These are phyloP conservation scores for Psilopsiagon aurifrons DNA, from an alignment of 2,113 vertebrate species.

Conservation along the genomic window DNA sequence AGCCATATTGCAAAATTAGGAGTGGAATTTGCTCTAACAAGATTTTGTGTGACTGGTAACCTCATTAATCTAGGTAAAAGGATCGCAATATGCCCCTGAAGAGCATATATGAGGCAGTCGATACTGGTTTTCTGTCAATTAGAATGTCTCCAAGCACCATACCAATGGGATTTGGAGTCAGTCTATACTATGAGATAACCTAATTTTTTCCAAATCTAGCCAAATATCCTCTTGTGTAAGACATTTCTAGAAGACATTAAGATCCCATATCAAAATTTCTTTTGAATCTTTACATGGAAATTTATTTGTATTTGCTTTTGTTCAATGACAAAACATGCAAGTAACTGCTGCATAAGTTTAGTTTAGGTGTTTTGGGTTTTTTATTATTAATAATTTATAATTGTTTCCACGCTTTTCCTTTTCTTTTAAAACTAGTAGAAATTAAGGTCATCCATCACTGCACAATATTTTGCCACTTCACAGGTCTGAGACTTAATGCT, in stretches of 20 bases:
- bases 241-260: neutral
- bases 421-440: neutral
- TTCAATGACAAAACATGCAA: neutral
- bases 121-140: neutral
- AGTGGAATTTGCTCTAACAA: neutral
- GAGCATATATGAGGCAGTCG: neutral
- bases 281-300: neutral
- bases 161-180: neutral
- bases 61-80: neutral
- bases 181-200: neutral
- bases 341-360: neutral
- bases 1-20: neutral
- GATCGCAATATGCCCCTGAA: neutral
- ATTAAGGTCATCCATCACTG: neutral
- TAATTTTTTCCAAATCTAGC: neutral
- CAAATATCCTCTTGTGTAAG: neutral
- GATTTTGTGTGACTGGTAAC: neutral
- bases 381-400: neutral
- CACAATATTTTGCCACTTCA: neutral
- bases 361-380: neutral
- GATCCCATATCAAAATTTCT: neutral
- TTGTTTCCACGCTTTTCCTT: neutral
- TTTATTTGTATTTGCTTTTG: neutral
- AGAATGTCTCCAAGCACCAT: neutral
- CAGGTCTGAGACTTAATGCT: neutral